phyloP scores from a whole-genome alignment of 2,113 vertebrate species.

The Pseudopodoces humilis region DNA sequence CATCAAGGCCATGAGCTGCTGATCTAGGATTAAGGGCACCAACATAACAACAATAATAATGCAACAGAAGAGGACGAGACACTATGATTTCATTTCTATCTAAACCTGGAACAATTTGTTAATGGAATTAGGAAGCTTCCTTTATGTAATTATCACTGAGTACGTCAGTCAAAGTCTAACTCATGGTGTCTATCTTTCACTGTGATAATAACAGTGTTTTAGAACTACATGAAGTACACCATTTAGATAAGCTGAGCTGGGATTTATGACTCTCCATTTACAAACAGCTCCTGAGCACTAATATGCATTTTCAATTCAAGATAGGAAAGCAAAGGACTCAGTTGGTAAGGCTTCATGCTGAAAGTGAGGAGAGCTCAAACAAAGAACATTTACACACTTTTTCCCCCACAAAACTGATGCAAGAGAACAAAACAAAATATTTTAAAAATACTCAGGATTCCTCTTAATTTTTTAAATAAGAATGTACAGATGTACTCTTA shows the following conservation, averaged over 20 bases:
- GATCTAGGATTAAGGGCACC: neutral
- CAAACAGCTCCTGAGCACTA: neutral
- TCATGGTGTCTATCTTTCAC: neutral
- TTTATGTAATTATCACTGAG: neutral
- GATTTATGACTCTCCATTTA: neutral
- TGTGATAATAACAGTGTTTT: neutral
- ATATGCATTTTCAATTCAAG: neutral
- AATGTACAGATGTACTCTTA: neutral
- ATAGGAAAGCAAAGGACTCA: neutral
- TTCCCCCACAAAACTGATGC: neutral
- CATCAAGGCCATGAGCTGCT: neutral
- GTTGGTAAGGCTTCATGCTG: neutral
- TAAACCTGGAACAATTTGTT: constrained; percentile 18
- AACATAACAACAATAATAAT: neutral
- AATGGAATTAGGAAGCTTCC: constrained; percentile 30
- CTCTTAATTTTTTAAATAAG: neutral
- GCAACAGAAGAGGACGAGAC: neutral
- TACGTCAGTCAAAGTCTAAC: neutral
- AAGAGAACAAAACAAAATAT: neutral
- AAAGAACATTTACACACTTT: neutral
- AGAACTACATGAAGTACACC: neutral
- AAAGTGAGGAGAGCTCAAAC: neutral
- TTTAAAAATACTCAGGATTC: neutral
- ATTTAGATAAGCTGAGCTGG: neutral
- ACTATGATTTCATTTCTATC: constrained; percentile 5